These are phyloP conservation scores for Cyrtodaria siliqua DNA, from an alignment of 2,888 invertebrate genomes.

Conservation along the genomic window DNA sequence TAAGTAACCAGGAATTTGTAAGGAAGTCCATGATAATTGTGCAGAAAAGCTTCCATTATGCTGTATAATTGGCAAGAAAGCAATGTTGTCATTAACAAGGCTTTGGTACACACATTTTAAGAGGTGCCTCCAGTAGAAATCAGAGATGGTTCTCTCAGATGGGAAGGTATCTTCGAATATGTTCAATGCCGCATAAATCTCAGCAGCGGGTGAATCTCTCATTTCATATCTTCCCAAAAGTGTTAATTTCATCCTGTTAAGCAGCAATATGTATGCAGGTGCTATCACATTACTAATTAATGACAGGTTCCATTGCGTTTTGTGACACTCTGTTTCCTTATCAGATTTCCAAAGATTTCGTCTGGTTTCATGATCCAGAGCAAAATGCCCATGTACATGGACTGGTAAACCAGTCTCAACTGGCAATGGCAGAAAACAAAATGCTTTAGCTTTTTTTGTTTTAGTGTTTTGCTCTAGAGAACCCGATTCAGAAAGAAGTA, in stretches of 20 bases:
- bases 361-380: constrained; percentile 75
- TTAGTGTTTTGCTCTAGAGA: constrained; percentile 37
- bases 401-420: constrained; percentile 75
- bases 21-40: too few relatives aligned
- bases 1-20: too few relatives aligned
- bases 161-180: too few relatives aligned
- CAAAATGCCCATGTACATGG: constrained; percentile 81
- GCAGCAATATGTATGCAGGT: constrained; percentile 24
- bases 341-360: constrained; percentile 60
- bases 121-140: too few relatives aligned
- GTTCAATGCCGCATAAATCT: too few relatives aligned
- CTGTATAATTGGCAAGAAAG: too few relatives aligned
- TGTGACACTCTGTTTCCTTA: constrained; percentile 67
- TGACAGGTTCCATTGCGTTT: constrained; percentile 62
- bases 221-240: constrained; percentile 5
- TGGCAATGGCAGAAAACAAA: constrained; percentile 79
- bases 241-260: constrained; percentile 43
- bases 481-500: constrained; percentile 4
- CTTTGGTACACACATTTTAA: too few relatives aligned
- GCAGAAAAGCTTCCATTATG: not conserved
- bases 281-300: constrained; percentile 11
- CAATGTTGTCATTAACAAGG: too few relatives aligned
- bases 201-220: not conserved
- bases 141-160: too few relatives aligned
- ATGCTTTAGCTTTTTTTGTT: constrained; percentile 70